Evolutionary conservation across 2,797 vertebrate genomes (phyloP).

Genomic region (Ispidina picta): DNA sequence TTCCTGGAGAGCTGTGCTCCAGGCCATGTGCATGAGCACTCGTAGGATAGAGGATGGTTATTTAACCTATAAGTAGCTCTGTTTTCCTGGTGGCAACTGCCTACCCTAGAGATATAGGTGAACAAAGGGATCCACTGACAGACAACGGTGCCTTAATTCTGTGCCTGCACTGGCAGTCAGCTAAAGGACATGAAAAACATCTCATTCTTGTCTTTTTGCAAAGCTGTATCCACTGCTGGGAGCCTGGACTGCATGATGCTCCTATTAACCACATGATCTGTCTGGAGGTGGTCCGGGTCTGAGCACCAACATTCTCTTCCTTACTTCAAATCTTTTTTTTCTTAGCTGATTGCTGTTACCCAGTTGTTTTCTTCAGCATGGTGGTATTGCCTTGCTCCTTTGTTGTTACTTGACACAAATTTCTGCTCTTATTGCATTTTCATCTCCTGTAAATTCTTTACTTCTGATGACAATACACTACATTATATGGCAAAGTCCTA

Average conservation of each 20-base stretch:
- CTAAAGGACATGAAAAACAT: not conserved
- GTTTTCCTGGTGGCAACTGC: not conserved
- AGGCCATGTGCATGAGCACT: not conserved
- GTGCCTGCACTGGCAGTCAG: not conserved
- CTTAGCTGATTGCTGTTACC: not conserved
- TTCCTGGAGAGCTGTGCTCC: not conserved
- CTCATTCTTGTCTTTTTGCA: not conserved
- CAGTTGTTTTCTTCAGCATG: not conserved
- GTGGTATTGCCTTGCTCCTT: not conserved
- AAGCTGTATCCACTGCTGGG: not conserved
- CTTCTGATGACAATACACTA: not conserved
- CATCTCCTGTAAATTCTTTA: not conserved
- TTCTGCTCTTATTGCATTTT: not conserved
- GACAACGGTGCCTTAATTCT: not conserved
- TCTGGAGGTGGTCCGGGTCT: not conserved
- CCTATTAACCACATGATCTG: not conserved
- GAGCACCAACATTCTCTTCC: not conserved
- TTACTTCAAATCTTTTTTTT: not conserved
- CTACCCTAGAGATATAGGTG: not conserved
- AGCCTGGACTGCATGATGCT: rapidly evolving
- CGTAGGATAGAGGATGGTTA: not conserved
- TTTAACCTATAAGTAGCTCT: not conserved
- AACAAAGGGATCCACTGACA: not conserved
- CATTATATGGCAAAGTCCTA: not conserved
- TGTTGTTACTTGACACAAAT: not conserved